phyloP scores from a whole-genome alignment of 2,888 invertebrate species.

The Teleogryllus oceanicus region DNA sequence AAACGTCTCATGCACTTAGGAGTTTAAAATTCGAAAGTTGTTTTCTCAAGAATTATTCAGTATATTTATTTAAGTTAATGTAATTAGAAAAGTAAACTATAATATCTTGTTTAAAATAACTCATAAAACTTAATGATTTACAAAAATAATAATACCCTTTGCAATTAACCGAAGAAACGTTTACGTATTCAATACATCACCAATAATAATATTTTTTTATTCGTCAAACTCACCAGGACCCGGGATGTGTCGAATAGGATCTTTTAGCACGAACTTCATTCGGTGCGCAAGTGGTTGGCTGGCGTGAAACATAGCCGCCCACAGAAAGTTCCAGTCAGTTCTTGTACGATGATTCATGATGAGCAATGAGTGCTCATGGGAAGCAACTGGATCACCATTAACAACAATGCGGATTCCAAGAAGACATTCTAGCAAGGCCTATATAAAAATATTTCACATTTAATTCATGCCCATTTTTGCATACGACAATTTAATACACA shows the following conservation, averaged over 20 bases:
- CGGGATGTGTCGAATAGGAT: conserved; percentile 73
- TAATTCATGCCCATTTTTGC: neutral
- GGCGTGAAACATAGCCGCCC: conserved; percentile 77
- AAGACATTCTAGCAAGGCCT: conserved; percentile 71
- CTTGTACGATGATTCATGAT: conserved; percentile 86
- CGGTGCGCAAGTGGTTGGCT: conserved; percentile 55
- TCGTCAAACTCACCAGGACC: conserved; percentile 65
- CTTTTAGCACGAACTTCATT: conserved; percentile 80
- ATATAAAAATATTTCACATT: conserved; percentile 28
- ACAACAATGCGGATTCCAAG: conserved; percentile 68
- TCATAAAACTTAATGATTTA: no score
- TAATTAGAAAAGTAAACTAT: no score
- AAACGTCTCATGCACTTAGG: no score
- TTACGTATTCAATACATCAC: no score
- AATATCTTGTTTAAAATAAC: no score
- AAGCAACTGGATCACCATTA: conserved; percentile 68
- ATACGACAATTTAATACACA: neutral
- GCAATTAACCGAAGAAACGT: no score
- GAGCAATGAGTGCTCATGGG: conserved; percentile 69
- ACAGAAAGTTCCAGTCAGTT: conserved; percentile 88
- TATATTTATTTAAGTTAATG: no score
- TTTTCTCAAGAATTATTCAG: no score
- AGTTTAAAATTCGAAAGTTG: no score
- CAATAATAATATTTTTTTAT: no score
- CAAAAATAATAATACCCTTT: no score